These are phyloP conservation scores for Salvelinus sp. DNA, from an alignment of 2,113 vertebrate species.

Conservation along the genomic window DNA sequence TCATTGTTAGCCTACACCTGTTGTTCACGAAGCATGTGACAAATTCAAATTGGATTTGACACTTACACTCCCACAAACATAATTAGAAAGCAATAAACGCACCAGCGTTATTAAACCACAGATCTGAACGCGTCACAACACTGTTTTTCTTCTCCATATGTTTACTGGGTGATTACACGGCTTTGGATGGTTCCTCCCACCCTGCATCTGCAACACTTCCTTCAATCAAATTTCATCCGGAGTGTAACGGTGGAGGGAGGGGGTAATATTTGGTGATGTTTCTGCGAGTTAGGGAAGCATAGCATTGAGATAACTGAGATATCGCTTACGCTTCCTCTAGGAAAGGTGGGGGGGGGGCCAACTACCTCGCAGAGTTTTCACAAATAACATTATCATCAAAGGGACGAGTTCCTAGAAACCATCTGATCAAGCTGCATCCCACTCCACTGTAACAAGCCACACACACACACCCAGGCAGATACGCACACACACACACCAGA, in stretches of 20 bases:
- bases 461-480: constrained; percentile 4
- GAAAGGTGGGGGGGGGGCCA: constrained; percentile 37
- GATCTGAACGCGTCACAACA: constrained; percentile 47
- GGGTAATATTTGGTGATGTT: constrained; percentile 24
- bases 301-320: constrained; percentile 56
- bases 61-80: not conserved
- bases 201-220: constrained; percentile 53
- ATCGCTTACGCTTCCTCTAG: constrained; percentile 49
- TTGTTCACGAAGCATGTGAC: no score
- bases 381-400: constrained; percentile 72
- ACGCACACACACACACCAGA: not conserved
- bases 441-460: constrained; percentile 22
- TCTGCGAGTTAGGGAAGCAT: constrained; percentile 45
- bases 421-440: constrained; percentile 69
- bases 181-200: constrained; percentile 47
- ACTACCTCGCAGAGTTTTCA: constrained; percentile 61
- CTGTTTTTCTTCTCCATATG: constrained; percentile 29
- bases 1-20: no score
- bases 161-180: constrained; percentile 68
- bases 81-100: constrained; percentile 38
- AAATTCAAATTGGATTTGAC: not conserved
- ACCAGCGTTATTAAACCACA: constrained; percentile 42
- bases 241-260: not conserved
- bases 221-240: constrained; percentile 21
- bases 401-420: constrained; percentile 59